Base-by-base conservation (phyloP, 2,888 invertebrate genomes). In the Lycophotia porphyrea region DNA sequence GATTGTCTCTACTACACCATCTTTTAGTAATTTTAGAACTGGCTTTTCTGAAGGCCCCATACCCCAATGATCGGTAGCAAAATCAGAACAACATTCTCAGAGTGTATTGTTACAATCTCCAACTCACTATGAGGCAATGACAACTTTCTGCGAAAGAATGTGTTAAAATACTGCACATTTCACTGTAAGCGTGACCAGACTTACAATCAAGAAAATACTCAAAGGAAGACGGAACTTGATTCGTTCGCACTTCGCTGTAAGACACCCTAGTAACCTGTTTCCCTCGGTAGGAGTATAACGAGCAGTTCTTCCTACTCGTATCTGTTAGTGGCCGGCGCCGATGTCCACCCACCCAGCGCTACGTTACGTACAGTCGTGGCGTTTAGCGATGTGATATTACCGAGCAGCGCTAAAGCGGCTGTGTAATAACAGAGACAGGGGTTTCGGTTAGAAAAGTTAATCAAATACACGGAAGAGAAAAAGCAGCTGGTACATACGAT, bases 221-320 rank as follows among this genome's bases (percentile, higher is more conserved):
- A 49, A 44, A 58, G 42, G 64, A 76, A 44, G 68, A 44, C 42
- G 69, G 64, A 65, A 36, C 36, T 44, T 31, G 15, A 31, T 58
- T 36, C 60, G 61, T 24, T 42, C 2, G 44, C 52, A 49, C 52
- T 70, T 42, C 2, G 44, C 52, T 55, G 58, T 70, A n/a, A 74
- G 65, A 34, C 34, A 66, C 66, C 63, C 55, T 13, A 55, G 66
- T 84, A 39, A 74, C 69, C 74, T 18, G 68, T 31, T 83, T 52
- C 68, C 44, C 52, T 69, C 24, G 55, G 55, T 49, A 7, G 27
- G 36, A 13, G 2, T n/a, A 8, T 52, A 76, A 81, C 15, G 36
- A 81, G 52, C 49, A 61, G 81, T 31, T 69, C 34, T 52, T 5
- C 47, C 27, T 47, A n/a, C n/a, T n/a, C n/a, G n/a, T n/a, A 39